A percentile compares a stretch with the other conserved stretches of the same genome.
Evolutionary conservation across 1,140 invertebrate genomes (phyloP).

Genomic region (Palaemon carinicauda): DNA sequence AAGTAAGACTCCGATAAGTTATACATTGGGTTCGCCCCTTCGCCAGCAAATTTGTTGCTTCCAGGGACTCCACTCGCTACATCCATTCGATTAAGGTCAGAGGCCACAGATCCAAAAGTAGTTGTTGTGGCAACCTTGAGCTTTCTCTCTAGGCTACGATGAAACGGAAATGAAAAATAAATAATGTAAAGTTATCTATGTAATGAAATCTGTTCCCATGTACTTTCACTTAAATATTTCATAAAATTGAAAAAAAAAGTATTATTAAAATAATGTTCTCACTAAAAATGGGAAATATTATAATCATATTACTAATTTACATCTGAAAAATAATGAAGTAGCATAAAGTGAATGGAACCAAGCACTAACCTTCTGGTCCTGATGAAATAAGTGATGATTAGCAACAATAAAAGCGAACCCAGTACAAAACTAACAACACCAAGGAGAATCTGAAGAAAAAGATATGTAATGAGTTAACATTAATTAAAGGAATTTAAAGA

Average conservation of each 20-base stretch:
- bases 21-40: conserved; percentile 76
- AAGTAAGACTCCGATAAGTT: conserved; percentile 64
- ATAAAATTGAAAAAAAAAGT: neutral
- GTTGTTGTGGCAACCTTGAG: conserved; percentile 67
- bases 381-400: conserved; percentile 51
- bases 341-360: neutral
- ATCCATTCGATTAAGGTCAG: conserved; percentile 69
- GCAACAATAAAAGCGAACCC: conserved; percentile 44
- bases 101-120: conserved; percentile 72
- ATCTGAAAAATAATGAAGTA: neutral
- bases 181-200: neutral
- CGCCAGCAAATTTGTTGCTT: conserved; percentile 74
- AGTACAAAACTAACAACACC: conserved; percentile 53
- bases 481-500: too few species aligned
- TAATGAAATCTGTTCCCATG: neutral
- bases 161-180: neutral
- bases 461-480: too few species aligned
- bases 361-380: conserved; percentile 53
- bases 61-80: conserved; percentile 66
- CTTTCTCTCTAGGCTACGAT: conserved; percentile 46
- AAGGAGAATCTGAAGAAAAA: conserved; percentile 45
- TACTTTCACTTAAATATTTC: neutral
- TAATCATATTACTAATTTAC: neutral
- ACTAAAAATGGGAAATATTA: neutral
- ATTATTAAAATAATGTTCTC: too few species aligned